Base-by-base conservation (phyloP, 2,888 invertebrate species). In the Phorcus lineatus region DNA sequence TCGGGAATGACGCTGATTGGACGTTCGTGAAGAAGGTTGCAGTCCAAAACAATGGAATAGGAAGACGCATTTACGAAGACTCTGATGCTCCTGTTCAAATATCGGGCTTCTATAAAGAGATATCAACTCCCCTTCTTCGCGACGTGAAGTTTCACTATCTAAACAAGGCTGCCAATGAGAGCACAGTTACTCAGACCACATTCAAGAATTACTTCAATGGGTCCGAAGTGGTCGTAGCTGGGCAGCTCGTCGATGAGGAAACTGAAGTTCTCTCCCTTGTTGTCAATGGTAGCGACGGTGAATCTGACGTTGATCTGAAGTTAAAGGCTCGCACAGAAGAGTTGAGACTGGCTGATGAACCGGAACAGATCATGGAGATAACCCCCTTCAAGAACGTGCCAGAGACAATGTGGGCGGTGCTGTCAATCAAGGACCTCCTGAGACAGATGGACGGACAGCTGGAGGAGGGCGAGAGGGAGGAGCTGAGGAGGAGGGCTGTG, bases 11-110 rank as follows among this genome's bases (percentile, higher is more conserved):
- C 22, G 88, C 88, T 16, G 90, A 90, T 76, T 89, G 84, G 75
- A 83, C 86, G n/a, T 77, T 90, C 24, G 83, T 87, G 6, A 88
- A 88, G 79, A 86, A 80, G 70, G 53, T 88, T 16, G 83, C 96
- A 0, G 93, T 95, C 17, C 94, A 95, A 81, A 96, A 96, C 92
- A 94, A 94, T 52, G 96, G 96, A 4, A 95, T 96, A 91, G 95
- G 95, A 88, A 93, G 96, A 2, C 95, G 95, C 91, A 96, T 96
- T 85, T 96, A 96, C 92, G 96, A 96, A 91, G 95, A 95, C 17
- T 94, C 96, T 0, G 96, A 96, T 91, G 95, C 96, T 0, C 94
- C 95, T 81, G 92, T 95, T 77, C 96, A 96, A 92, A 94, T 96
- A 74, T 93, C 94, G 74, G 95, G 95, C 90, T 96, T 93, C 86